Conservation (phyloP, 2,888 invertebrate genomes). For the Microchrysa polita region DNA sequence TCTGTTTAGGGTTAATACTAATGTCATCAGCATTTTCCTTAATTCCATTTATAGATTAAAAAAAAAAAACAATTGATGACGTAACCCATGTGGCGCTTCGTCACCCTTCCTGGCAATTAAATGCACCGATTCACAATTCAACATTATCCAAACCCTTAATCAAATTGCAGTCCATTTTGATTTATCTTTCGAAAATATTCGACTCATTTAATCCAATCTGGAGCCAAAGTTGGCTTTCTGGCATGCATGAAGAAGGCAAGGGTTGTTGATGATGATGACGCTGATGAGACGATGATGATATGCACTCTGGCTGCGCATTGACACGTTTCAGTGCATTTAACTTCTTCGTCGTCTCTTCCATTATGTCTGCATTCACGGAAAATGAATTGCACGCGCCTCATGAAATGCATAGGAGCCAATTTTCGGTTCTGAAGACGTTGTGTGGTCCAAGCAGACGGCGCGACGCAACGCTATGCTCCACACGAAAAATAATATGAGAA, state of each 20-base stretch:
- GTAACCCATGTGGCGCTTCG: neutral
- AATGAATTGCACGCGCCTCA: conserved; percentile 33
- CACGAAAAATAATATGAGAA: too few relatives aligned
- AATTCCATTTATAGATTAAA: too few relatives aligned
- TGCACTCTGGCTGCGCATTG: too few relatives aligned
- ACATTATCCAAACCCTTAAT: neutral
- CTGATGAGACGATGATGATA: too few relatives aligned
- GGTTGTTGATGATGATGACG: conserved; percentile 14
- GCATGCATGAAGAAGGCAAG: neutral
- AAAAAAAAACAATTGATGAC: too few relatives aligned
- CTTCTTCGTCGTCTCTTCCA: neutral
- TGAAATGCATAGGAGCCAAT: conserved; percentile 35
- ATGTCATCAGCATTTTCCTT: too few relatives aligned
- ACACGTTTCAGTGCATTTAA: conserved; percentile 25
- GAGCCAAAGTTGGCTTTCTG: conserved; percentile 1
- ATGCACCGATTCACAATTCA: neutral
- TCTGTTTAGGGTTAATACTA: too few relatives aligned
- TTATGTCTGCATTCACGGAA: neutral
- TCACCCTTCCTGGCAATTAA: neutral
- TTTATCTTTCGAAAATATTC: neutral
- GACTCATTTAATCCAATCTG: conserved; percentile 22
- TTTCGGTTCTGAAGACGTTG: conserved; percentile 2
- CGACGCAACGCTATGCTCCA: neutral
- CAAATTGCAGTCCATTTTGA: neutral
- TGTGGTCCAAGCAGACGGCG: conserved; percentile 27